phyloP scores from a whole-genome alignment of 2,888 invertebrate species.

The Proisotoma minuta region DNA sequence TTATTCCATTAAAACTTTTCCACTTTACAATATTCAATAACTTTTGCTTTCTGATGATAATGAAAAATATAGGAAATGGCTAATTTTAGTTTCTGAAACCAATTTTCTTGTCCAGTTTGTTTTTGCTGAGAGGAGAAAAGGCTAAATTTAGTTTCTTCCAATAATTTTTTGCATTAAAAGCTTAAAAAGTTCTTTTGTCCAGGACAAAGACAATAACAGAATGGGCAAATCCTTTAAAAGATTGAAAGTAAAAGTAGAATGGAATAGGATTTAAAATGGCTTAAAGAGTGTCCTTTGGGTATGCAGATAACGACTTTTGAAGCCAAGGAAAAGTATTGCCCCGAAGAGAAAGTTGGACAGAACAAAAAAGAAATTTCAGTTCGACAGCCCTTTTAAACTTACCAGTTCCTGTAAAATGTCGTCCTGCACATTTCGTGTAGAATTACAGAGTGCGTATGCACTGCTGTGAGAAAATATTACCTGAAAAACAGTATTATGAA shows the following conservation, averaged over 20 bases:
- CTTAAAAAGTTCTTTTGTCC: not conserved
- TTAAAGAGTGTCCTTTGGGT: not conserved
- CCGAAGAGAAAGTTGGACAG: not conserved
- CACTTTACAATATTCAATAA: too few species aligned
- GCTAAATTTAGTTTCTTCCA: too few species aligned
- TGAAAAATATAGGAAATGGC: too few species aligned
- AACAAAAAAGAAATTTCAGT: too few species aligned
- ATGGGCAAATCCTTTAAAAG: not conserved
- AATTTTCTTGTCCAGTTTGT: too few species aligned
- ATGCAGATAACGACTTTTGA: not conserved
- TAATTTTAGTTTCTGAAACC: too few species aligned
- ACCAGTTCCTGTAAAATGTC: conserved; percentile 60
- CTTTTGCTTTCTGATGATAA: too few species aligned
- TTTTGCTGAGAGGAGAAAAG: too few species aligned
- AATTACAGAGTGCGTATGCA: conserved; percentile 60
- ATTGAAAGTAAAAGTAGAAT: not conserved
- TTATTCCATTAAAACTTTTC: too few species aligned
- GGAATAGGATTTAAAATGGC: not conserved
- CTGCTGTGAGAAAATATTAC: conserved; percentile 55
- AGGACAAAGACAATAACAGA: not conserved
- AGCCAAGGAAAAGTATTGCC: not conserved
- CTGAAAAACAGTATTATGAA: not conserved
- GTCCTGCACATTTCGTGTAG: conserved; percentile 59
- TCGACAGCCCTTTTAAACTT: conserved; percentile 49
- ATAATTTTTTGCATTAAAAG: too few species aligned